Base-by-base conservation (phyloP, 2,113 vertebrate genomes). In the Odontesthes bonariensis region DNA sequence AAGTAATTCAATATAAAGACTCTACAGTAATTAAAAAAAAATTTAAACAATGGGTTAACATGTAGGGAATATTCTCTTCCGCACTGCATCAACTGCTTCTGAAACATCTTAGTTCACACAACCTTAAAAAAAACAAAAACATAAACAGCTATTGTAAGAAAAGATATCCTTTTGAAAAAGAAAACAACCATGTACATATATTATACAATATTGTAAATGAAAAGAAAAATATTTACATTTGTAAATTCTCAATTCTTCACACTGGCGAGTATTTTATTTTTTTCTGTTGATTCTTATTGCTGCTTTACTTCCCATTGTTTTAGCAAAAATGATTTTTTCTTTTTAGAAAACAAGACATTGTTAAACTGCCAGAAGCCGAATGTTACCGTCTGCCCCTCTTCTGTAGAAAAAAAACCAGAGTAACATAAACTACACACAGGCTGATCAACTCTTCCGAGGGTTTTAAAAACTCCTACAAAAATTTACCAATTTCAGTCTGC, bases 101-200 rank as follows among this genome's bases (percentile, higher is more conserved):
- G 79, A 92, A 91, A 93, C 90, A 80, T 85, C 77, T 92, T 72
- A 80, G 91, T 92, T 94, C 94, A 96, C 93, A 94, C 92, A 95
- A 95, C 91, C 87, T 91, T 51, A 72, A 72, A 81, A 82, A 76
- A 59, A 94, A 94, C 1, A 27, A 27, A 27, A 27, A 27, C 27
- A 27, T 27, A 27, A 95, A 95, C 91, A 90, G 87, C 94, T 94
- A 95, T 91, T 93, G 91, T 95, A 94, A 95, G 95, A 95, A 95
- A 92, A 93, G 88, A 91, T 91, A 91, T 92, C 86, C 90, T 93
- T 90, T 89, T 86, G 90, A 93, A 95, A 95, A 95, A 94, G 91
- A 93, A 95, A 93, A 95, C 95, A 95, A 27, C 94, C 95, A 96
- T 95, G 93, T 95, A 96, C 96, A 96, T 87, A 93, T 95, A 96